Conservation (phyloP, 2,797 vertebrate species). For the Natrix natrix region DNA sequence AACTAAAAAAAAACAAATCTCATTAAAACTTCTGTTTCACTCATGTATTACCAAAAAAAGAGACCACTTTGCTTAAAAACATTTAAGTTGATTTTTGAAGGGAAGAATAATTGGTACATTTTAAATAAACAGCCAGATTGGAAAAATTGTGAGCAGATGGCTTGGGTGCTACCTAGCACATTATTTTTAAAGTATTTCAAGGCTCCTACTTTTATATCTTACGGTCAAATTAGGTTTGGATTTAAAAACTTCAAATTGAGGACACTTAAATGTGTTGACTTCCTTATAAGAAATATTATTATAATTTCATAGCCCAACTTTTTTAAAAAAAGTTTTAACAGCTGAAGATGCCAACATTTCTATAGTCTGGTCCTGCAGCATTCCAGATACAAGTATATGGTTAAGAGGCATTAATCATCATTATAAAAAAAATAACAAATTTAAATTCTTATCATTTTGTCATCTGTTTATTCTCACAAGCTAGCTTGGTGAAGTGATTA, state of each 20-base stretch:
- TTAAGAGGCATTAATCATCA: background rate
- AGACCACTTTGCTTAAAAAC: background rate
- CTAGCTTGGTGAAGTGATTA: background rate
- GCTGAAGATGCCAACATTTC: background rate
- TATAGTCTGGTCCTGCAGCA: background rate
- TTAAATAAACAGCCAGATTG: background rate
- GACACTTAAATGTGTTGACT: background rate
- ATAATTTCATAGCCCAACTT: background rate
- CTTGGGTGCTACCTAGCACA: background rate
- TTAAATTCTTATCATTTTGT: background rate
- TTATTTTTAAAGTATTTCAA: background rate
- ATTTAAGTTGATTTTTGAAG: background rate
- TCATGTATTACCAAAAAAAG: background rate
- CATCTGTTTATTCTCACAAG: background rate
- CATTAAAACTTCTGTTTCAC: background rate
- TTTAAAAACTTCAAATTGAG: background rate
- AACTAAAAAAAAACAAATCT: background rate
- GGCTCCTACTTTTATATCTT: background rate
- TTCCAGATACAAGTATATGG: background rate
- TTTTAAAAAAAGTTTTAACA: background rate
- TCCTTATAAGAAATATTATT: background rate
- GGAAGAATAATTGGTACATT: background rate
- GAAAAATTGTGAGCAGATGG: background rate
- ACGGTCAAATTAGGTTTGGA: background rate
- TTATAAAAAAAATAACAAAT: background rate